phyloP scores from a whole-genome alignment of 2,888 invertebrate genomes.

The Stramonita haemastoma region DNA sequence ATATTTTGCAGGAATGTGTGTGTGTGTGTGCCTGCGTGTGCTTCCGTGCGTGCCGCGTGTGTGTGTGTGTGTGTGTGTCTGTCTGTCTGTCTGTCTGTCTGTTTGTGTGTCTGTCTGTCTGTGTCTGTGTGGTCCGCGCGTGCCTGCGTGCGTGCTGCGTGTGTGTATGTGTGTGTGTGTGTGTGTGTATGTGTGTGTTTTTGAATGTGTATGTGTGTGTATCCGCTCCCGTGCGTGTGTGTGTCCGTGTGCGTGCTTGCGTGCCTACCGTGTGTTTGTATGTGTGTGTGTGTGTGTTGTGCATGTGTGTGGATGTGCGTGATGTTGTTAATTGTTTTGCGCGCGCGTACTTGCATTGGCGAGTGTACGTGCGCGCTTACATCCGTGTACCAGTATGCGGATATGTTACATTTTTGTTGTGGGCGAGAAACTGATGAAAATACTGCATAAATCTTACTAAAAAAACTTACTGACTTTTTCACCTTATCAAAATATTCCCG shows the following conservation, averaged over 20 bases:
- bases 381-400: no score
- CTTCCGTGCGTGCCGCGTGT: background rate
- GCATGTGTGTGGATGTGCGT: no score
- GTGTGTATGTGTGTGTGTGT: background rate
- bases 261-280: no score
- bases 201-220: background rate
- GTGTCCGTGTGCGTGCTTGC: background rate
- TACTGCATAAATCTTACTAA: no score
- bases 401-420: no score
- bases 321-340: no score
- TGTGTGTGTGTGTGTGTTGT: no score
- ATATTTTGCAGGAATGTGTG: background rate
- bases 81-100: background rate
- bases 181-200: background rate
- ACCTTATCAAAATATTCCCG: no score
- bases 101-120: background rate
- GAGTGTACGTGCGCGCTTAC: no score
- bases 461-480: no score
- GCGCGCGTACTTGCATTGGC: no score
- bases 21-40: slow-evolving; percentile 17
- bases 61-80: slow-evolving; percentile 18
- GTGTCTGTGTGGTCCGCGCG: background rate
- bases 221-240: background rate
- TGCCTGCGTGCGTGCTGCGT: background rate
- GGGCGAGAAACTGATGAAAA: no score